A percentile compares a stretch with the other conserved stretches of the same genome.
Conservation (phyloP, 2,797 vertebrate species). For the Parauchenoglanis ngamensis region DNA sequence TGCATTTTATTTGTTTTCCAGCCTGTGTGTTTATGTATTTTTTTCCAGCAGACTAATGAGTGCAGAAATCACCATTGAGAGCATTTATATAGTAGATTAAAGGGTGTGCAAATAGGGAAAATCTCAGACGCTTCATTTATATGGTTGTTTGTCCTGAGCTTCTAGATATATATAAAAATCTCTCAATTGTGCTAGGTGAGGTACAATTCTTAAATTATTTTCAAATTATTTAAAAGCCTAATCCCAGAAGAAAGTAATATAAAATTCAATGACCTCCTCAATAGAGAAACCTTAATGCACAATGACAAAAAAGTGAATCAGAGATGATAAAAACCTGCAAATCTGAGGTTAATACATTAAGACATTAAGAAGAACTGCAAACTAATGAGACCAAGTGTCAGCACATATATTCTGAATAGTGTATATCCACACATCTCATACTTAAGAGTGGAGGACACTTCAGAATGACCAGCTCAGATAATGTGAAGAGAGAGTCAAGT, state of each 20-base stretch:
- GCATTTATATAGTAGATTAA: conserved; percentile 6
- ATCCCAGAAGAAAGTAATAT: not conserved
- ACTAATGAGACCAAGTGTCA: not conserved
- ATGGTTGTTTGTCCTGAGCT: not conserved
- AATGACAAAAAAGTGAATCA: not conserved
- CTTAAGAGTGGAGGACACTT: not conserved
- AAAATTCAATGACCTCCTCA: not conserved
- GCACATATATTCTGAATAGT: not conserved
- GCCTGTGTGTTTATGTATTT: not conserved
- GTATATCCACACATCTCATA: not conserved
- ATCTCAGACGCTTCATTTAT: not conserved
- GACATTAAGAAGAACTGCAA: not conserved
- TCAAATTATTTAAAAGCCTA: not conserved
- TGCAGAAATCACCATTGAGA: not conserved
- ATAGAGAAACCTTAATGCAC: not conserved
- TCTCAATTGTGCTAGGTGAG: not conserved
- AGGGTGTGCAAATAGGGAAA: not conserved
- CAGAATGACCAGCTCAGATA: conserved; percentile 5
- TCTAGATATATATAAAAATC: not conserved
- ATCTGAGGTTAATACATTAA: not conserved
- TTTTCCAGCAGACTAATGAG: not conserved
- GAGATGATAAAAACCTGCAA: not conserved
- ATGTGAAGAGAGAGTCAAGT: not conserved
- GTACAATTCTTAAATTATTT: not conserved
- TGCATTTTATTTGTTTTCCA: conserved; percentile 23